Percentiles rank a stretch among this genome's conserved stretches.
Evolutionary conservation across 1,140 invertebrate genomes (phyloP).

Genomic region (Zaprionus nigranus): DNA sequence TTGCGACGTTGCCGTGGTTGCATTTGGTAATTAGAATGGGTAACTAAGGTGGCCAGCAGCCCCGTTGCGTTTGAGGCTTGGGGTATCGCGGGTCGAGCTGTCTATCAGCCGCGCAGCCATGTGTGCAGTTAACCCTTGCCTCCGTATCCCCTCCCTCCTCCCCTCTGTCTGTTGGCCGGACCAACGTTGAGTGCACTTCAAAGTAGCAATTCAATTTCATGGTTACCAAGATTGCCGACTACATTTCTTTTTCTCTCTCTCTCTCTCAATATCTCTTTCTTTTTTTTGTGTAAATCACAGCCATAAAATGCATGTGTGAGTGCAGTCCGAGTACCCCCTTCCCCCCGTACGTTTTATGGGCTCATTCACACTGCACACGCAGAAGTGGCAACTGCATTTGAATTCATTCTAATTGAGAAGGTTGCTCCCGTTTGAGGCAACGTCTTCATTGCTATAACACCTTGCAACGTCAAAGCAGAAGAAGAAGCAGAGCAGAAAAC

Average conservation of each 20-base stretch:
- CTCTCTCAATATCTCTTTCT: not conserved
- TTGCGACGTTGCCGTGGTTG: conserved; percentile 47
- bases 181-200: conserved; percentile 77
- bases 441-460: not conserved
- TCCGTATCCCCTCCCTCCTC: not conserved
- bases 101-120: conserved; percentile 73
- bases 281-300: conserved; percentile 59
- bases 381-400: conserved; percentile 52
- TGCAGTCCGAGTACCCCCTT: conserved; percentile 34
- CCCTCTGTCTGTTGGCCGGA: conserved; percentile 3
- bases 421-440: not conserved
- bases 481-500: not conserved
- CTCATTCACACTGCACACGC: conserved; percentile 31
- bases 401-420: conserved; percentile 55
- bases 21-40: conserved; percentile 71
- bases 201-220: conserved; percentile 83
- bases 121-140: conserved; percentile 68
- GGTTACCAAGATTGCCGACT: conserved; percentile 54
- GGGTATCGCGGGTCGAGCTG: conserved; percentile 25
- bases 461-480: not conserved
- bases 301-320: conserved; percentile 71
- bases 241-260: conserved; percentile 14
- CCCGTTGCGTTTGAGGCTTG: conserved; percentile 2
- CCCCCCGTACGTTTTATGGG: conserved; percentile 21
- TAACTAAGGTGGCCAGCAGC: conserved; percentile 69